Evolutionary conservation across 35 echinoderm and acorn worm species (phyloP).

Genomic region (Heliocidaris erythrogramma): DNA sequence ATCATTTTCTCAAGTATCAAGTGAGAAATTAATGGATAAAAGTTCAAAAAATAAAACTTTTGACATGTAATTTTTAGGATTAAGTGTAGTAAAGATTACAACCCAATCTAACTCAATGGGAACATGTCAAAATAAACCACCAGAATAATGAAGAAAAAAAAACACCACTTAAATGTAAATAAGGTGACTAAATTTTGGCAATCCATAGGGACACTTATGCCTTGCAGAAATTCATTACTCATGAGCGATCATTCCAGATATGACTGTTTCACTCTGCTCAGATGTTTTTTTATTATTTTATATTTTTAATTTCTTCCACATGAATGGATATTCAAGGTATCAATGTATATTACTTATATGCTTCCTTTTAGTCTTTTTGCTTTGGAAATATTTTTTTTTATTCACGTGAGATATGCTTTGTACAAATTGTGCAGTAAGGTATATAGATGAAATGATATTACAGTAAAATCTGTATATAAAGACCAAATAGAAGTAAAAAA

Average conservation of each 20-base stretch:
- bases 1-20: no score
- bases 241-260: not conserved
- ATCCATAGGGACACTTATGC: not conserved
- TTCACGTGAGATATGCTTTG: not conserved
- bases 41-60: no score
- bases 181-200: not conserved
- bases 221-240: not conserved
- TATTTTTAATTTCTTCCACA: not conserved
- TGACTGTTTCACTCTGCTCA: not conserved
- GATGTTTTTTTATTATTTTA: not conserved
- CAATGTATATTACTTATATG: not conserved
- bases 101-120: not conserved
- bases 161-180: not conserved
- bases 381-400: not conserved
- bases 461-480: no score
- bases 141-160: not conserved
- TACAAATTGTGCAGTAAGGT: not conserved
- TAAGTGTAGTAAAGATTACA: no score
- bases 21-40: no score
- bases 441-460: not conserved
- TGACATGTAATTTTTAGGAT: no score
- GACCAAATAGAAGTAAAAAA: not conserved
- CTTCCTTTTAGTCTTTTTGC: not conserved
- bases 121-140: not conserved
- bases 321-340: not conserved